Evolutionary conservation across 1,140 invertebrate species (phyloP), one percentile per base, ranked within the genome.

Genomic region (Carposina sasakii): DNA sequence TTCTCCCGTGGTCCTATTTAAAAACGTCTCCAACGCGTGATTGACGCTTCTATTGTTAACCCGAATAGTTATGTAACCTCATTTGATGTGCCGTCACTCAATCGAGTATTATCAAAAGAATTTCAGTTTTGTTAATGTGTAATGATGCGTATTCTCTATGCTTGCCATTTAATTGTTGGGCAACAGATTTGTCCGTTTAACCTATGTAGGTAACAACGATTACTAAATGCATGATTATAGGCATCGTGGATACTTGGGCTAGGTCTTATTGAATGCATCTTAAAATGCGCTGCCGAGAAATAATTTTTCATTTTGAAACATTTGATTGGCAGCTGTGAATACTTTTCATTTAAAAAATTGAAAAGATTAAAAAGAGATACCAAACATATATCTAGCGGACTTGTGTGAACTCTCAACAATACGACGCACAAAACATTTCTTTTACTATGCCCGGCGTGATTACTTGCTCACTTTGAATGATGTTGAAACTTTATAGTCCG

Each of bases 1-100:
- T 83, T 83, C 79, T 79, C 72, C 71, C 62, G 52, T 83, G 63
- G 62, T 68, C 69, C 79, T 76, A 78, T 82, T 81, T 73, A 75
- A 79, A 78, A 79, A 58, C 72, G 72, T 81, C 76, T 76, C 77
- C 74, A 73, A 76, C 49, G 52, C 64, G 49, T 76, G 78, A 81
- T 81, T 71, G 73, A 81, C 71, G 62, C 52, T 21, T 51, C 70
- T 45, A 79, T 81, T 83, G 79, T 83, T 68, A 61, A 52, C 58
- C 54, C 61, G 58, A 42, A 57, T 54, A 42, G 58, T 83, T 76
- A 74, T 68, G 70, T 81, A 81, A 81, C 60, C 52, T 53, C 51
- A 72, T 76, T 76, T 65, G 67, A 75, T 66, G 61, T 71, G 75
- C 71, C 64, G 74, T 79, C 75, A 76, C 57, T 82, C 73, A 77